Percentiles rank a stretch among this genome's conserved stretches.
These are phyloP conservation scores for Candidula unifasciata DNA, from an alignment of 2,888 invertebrate species.

Conservation along the genomic window DNA sequence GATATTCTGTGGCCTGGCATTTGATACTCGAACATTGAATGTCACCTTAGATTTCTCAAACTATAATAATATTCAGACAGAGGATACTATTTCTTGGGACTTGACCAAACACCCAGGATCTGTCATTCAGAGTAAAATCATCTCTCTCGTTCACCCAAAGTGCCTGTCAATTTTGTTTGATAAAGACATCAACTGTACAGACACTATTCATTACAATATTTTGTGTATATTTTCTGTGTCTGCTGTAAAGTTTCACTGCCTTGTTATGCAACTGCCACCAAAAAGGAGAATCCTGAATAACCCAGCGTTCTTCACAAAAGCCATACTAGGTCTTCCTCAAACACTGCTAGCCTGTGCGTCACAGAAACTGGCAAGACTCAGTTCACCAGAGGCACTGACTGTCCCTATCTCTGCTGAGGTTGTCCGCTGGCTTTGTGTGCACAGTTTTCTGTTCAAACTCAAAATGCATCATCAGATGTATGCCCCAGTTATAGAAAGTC, in stretches of 20 bases:
- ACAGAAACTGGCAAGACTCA: conserved; percentile 57
- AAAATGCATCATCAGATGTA: conserved; percentile 21
- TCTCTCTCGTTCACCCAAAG: conserved; percentile 20
- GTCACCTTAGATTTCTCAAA: conserved; percentile 38
- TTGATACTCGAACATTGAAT: conserved; percentile 21
- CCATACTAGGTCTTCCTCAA: conserved; percentile 65
- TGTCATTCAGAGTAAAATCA: conserved; percentile 9
- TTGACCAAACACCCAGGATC: conserved; percentile 20
- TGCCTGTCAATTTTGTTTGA: conserved; percentile 36
- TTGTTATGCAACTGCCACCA: conserved; percentile 44
- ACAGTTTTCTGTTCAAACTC: conserved; percentile 34
- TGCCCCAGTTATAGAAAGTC: conserved; percentile 5
- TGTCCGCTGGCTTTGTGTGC: conserved; percentile 15
- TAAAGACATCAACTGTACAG: conserved; percentile 55
- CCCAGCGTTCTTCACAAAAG: conserved; percentile 53
- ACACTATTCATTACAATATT: conserved; percentile 45
- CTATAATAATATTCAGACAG: conserved; percentile 12
- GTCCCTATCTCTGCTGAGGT: background rate
- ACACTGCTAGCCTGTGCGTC: conserved; percentile 62
- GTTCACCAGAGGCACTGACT: background rate
- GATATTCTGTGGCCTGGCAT: conserved; percentile 27
- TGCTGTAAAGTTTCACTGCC: conserved; percentile 47
- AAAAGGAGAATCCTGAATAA: conserved; percentile 43
- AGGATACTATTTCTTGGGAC: conserved; percentile 36
- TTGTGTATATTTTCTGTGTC: conserved; percentile 41